Conservation (phyloP, 2,888 invertebrate genomes). For the Antheraea yamamai region DNA sequence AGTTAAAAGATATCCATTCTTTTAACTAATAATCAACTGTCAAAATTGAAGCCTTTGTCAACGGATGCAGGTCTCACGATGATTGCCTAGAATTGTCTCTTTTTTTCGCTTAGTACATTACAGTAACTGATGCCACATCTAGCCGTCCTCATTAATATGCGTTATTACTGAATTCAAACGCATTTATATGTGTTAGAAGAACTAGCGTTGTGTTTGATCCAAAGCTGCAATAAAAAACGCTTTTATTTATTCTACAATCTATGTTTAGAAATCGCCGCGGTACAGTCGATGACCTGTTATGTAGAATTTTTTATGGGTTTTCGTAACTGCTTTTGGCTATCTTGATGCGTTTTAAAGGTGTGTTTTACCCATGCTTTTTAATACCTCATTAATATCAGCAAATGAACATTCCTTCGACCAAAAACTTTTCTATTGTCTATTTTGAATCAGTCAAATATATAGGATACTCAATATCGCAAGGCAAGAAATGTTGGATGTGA, state of each 20-base stretch:
- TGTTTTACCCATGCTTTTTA: not conserved
- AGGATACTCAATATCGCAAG: not conserved
- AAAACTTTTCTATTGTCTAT: not conserved
- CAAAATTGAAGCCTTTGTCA: not conserved
- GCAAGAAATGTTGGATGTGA: not conserved
- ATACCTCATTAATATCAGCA: not conserved
- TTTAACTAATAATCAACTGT: too few species aligned
- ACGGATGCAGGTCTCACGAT: not conserved
- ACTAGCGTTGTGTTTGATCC: slow-evolving; percentile 9
- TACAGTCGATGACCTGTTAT: slow-evolving; percentile 15
- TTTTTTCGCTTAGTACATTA: not conserved
- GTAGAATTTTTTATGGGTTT: slow-evolving; percentile 10
- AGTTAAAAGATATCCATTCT: too few species aligned
- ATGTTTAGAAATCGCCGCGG: slow-evolving; percentile 11
- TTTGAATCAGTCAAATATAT: not conserved
- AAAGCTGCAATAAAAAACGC: slow-evolving; percentile 5
- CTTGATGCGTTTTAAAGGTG: not conserved
- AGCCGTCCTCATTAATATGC: not conserved
- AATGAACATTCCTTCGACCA: not conserved
- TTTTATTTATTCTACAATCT: slow-evolving; percentile 15
- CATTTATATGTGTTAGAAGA: not conserved
- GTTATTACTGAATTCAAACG: slow-evolving; percentile 6
- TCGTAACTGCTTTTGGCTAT: slow-evolving; percentile 8
- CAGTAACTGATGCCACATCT: not conserved
- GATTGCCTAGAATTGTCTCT: too few species aligned